phyloP scores from a whole-genome alignment of 2,797 vertebrate genomes.

The Protonibea diacanthus region DNA sequence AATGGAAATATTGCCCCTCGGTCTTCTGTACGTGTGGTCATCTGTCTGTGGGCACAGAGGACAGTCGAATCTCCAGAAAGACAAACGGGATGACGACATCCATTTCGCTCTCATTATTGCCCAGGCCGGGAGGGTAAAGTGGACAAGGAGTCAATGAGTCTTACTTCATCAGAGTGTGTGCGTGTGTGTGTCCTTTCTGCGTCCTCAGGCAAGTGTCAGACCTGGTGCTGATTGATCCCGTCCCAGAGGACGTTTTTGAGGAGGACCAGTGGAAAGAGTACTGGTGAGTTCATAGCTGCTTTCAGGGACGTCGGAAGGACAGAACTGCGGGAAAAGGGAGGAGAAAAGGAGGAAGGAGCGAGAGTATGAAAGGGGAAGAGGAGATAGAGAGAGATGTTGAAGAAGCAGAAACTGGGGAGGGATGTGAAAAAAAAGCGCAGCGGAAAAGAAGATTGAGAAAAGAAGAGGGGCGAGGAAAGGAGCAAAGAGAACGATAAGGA shows the following conservation, averaged over 20 bases:
- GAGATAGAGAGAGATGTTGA: slow-evolving; percentile 20
- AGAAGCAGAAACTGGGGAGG: slow-evolving; percentile 30
- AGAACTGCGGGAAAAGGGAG: neutral
- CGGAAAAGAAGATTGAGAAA: slow-evolving; percentile 25
- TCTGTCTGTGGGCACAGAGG: slow-evolving; percentile 53
- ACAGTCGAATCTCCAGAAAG: slow-evolving; percentile 44
- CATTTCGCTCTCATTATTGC: slow-evolving; percentile 62
- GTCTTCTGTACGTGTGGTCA: slow-evolving; percentile 49
- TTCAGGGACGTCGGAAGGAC: slow-evolving; percentile 30
- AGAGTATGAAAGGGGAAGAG: slow-evolving; percentile 9
- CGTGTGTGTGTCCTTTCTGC: slow-evolving; percentile 56
- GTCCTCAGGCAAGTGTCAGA: slow-evolving; percentile 87
- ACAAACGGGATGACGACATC: slow-evolving; percentile 44
- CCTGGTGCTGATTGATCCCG: slow-evolving; percentile 88
- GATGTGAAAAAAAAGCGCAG: slow-evolving; percentile 11
- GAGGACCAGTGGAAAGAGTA: slow-evolving; percentile 85
- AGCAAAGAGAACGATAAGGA: slow-evolving; percentile 34
- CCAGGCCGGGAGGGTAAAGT: slow-evolving; percentile 44
- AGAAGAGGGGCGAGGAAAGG: slow-evolving; percentile 25
- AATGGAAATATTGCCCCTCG: slow-evolving; percentile 74
- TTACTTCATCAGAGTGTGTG: slow-evolving; percentile 43
- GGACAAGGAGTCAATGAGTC: slow-evolving; percentile 57
- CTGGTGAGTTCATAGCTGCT: slow-evolving; percentile 82
- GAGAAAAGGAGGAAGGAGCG: neutral
- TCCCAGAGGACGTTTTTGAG: slow-evolving; percentile 87